These are phyloP conservation scores for Salticus scenicus DNA, from an alignment of 2,888 invertebrate genomes.

Conservation along the genomic window DNA sequence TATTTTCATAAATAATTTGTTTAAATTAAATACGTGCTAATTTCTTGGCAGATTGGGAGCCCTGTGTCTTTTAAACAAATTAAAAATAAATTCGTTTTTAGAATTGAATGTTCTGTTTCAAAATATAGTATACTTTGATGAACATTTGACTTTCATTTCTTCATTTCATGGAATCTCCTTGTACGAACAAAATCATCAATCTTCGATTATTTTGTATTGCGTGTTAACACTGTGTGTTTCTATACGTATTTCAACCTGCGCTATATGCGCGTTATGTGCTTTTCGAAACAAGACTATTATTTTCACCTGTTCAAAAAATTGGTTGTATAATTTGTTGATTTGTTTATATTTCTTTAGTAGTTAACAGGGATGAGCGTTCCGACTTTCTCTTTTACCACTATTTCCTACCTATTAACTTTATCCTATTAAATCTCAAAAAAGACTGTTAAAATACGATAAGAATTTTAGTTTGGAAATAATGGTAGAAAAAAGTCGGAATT, in stretches of 20 bases:
- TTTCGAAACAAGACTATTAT: constrained; percentile 35
- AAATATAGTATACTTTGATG: constrained; percentile 37
- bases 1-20: no score
- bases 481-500: no score
- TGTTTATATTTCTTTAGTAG: no score
- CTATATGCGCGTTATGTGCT: constrained; percentile 35
- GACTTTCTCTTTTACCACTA: no score
- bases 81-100: background rate
- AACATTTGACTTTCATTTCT: constrained; percentile 34
- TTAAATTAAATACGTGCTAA: no score
- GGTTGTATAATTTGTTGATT: no score
- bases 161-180: background rate
- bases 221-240: constrained; percentile 55
- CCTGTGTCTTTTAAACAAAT: constrained; percentile 23
- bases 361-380: no score
- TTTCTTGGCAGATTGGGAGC: constrained; percentile 40
- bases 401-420: no score
- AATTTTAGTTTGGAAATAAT: no score
- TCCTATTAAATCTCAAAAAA: no score
- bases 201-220: constrained; percentile 59
- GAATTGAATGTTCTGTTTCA: constrained; percentile 27
- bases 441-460: no score
- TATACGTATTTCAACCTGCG: constrained; percentile 62
- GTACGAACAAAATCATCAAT: constrained; percentile 56
- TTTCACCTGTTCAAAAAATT: background rate